phyloP scores from a whole-genome alignment of 2,113 vertebrate species.

The Lamprotornis superbus region DNA sequence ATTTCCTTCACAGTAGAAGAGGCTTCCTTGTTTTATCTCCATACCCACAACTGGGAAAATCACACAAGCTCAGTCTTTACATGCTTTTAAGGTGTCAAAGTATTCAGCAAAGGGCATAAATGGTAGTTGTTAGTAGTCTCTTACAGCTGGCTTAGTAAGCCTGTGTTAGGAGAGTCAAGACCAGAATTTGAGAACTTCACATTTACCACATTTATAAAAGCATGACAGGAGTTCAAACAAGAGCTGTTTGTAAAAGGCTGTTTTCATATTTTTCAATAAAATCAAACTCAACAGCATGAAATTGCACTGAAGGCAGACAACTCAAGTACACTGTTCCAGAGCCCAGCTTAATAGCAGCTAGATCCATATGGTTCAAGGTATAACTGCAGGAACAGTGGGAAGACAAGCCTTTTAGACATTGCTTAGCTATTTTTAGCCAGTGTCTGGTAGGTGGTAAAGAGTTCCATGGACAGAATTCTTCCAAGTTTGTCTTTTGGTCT shows the following conservation, averaged over 20 bases:
- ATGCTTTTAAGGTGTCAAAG: neutral
- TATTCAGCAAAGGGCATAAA: neutral
- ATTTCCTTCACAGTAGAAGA: neutral
- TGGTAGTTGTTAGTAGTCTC: neutral
- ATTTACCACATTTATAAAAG: neutral
- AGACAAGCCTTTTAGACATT: neutral
- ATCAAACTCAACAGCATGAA: neutral
- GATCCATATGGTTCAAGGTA: neutral
- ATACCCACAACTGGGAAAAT: neutral
- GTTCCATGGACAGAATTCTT: neutral
- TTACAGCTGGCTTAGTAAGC: neutral
- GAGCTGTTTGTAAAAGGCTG: neutral
- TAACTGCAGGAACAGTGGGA: neutral
- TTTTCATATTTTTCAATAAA: neutral
- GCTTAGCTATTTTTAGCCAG: neutral
- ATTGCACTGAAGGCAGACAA: neutral
- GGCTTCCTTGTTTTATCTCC: neutral
- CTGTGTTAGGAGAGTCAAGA: neutral
- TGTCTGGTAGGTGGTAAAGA: neutral
- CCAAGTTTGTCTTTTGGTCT: neutral
- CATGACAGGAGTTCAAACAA: neutral
- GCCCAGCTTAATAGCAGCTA: neutral
- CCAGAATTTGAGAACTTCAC: neutral
- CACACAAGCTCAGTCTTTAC: rapidly evolving
- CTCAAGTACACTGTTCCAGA: neutral